Evolutionary conservation across 64 coral and sea anemone genomes (phyloP).

Genomic region (Cladopsammia gracilis): DNA sequence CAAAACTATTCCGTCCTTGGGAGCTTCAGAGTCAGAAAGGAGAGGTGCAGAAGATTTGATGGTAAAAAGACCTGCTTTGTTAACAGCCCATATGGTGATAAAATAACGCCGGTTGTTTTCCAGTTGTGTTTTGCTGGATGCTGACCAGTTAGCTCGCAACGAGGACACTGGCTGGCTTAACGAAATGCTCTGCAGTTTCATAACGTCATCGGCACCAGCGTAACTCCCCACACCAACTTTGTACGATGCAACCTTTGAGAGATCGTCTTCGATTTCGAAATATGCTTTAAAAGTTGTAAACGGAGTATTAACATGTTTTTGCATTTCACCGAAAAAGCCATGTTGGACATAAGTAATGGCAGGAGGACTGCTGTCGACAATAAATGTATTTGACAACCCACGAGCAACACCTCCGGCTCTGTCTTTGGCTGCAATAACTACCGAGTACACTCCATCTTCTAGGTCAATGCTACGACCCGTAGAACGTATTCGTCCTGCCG

Average conservation of each 20-base stretch:
- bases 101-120: slow-evolving; percentile 87
- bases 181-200: slow-evolving; percentile 45
- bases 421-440: slow-evolving; percentile 85
- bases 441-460: slow-evolving; percentile 90
- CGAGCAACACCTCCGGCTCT: slow-evolving; percentile 75
- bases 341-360: slow-evolving; percentile 76
- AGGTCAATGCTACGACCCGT: slow-evolving; percentile 81
- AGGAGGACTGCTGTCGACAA: slow-evolving; percentile 93
- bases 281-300: slow-evolving; percentile 68
- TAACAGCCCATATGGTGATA: slow-evolving; percentile 78
- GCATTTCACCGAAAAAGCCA: slow-evolving; percentile 59
- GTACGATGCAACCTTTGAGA: slow-evolving; percentile 77
- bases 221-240: slow-evolving; percentile 91
- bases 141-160: slow-evolving; percentile 83
- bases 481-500: slow-evolving; percentile 72
- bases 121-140: slow-evolving; percentile 20
- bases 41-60: slow-evolving; percentile 77
- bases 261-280: slow-evolving; percentile 90
- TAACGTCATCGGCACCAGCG: slow-evolving; percentile 90
- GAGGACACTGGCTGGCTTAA: slow-evolving; percentile 36
- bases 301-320: slow-evolving; percentile 18
- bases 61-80: slow-evolving; percentile 77
- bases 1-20: slow-evolving; percentile 70
- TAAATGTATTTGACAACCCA: slow-evolving; percentile 88
- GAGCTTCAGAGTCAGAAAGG: slow-evolving; percentile 86